Conservation (phyloP, 1,140 invertebrate species). For the Pogonomyrmex barbatus region DNA sequence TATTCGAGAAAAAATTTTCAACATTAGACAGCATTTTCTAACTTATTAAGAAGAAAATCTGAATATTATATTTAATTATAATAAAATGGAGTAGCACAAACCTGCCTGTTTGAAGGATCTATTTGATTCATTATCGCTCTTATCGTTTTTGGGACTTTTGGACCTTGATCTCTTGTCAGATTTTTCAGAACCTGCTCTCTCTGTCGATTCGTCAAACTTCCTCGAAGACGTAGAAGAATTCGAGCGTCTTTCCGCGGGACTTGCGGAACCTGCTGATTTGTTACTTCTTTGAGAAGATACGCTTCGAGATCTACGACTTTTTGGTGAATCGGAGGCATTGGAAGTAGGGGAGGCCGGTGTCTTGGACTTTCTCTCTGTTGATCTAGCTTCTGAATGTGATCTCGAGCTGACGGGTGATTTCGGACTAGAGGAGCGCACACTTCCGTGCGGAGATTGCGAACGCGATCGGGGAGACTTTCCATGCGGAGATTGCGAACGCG, state of each 20-base stretch:
- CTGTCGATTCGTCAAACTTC: slow-evolving; percentile 64
- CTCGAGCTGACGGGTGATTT: slow-evolving; percentile 74
- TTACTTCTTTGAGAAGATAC: slow-evolving; percentile 59
- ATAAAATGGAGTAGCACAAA: slow-evolving; percentile 48
- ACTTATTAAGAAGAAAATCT: neutral
- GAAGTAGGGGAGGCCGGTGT: slow-evolving; percentile 77
- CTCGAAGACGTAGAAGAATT: slow-evolving; percentile 85
- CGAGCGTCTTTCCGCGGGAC: slow-evolving; percentile 85
- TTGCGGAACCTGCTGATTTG: slow-evolving; percentile 66
- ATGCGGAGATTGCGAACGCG: slow-evolving; percentile 73
- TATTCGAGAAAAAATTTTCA: slow-evolving; percentile 20
- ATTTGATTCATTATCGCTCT: slow-evolving; percentile 83
- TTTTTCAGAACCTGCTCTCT: slow-evolving; percentile 59
- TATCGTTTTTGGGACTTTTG: slow-evolving; percentile 83
- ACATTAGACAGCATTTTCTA: slow-evolving; percentile 9
- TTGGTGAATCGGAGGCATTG: slow-evolving; percentile 69
- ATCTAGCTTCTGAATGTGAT: slow-evolving; percentile 60
- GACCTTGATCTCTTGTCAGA: slow-evolving; percentile 74
- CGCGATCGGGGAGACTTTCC: slow-evolving; percentile 72
- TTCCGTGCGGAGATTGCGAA: slow-evolving; percentile 74
- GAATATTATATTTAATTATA: neutral
- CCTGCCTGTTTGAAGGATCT: slow-evolving; percentile 77
- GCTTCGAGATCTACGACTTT: slow-evolving; percentile 75
- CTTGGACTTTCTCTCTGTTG: slow-evolving; percentile 75
- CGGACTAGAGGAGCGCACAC: slow-evolving; percentile 75